Evolutionary conservation across 2,113 vertebrate species (phyloP), one percentile per base, ranked within the genome.

Genomic region (Neotoma lepida): DNA sequence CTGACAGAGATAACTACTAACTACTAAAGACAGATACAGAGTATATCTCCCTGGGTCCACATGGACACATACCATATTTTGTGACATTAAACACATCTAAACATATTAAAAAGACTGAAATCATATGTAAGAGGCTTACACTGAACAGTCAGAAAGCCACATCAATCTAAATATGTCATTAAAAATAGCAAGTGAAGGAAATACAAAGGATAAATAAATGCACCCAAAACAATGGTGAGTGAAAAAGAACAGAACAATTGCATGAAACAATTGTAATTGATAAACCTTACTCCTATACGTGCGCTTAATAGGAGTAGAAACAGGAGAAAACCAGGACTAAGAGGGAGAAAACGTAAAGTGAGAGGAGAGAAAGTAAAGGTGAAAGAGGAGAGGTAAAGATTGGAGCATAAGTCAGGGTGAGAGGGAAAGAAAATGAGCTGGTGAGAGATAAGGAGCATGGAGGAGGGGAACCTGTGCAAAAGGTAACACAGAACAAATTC

Each of bases 391-490:
- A 33, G 24, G 49, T 4, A 24, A 49, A 26, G 2, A 4, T 1
- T 15, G 15, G 6, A 8, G 9, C 58, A 41, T 14, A 5, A 58
- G 26, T 5, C 2, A 30, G 4, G 7, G 46, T 2, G 8, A 30
- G n/a, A 8, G 26, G 2, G 17, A 30, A 30, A 1, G 41, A 15
- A 18, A 15, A 30, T 30, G n/a, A 58, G n/a, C n/a, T n/a, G n/a
- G n/a, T n/a, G 78, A 20, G 15, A n/a, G 22, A 44, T 2, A 54
- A 2, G 61, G 15, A 14, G 30, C n/a, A n/a, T n/a, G n/a, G n/a
- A n/a, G n/a, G n/a, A n/a, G n/a, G n/a, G n/a, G 10, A n/a, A n/a
- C 26, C 5, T n/a, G 41, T 12, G 0, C 14, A 35, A 24, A 46
- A 49, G 24, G 14, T 66, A 20, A 56, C 18, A n/a, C 5, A 51